Evolutionary conservation across 2,888 invertebrate genomes (phyloP).

Genomic region (Silvanus unidentatus): DNA sequence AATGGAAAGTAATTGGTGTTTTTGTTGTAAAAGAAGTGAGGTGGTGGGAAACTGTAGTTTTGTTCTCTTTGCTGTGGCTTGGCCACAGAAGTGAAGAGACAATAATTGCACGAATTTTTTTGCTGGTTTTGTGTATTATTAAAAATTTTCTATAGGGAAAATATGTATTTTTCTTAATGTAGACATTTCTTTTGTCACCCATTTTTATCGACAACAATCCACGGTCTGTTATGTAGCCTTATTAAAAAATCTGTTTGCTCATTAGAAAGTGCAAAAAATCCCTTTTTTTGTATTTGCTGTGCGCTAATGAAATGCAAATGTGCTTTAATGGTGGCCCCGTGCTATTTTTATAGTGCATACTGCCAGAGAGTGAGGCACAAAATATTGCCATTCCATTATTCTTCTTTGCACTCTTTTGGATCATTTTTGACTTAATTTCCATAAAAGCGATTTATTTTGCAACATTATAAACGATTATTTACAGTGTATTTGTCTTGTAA

Average conservation of each 20-base stretch:
- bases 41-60: no score
- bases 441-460: no score
- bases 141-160: background rate
- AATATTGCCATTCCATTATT: slow-evolving; percentile 3
- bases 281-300: slow-evolving; percentile 21
- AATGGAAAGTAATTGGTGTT: slow-evolving; percentile 1
- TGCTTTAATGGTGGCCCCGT: slow-evolving; percentile 17
- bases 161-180: background rate
- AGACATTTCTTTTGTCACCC: no score
- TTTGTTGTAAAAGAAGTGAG: no score
- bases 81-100: no score
- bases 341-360: background rate
- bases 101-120: background rate
- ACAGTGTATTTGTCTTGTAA: no score
- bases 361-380: background rate
- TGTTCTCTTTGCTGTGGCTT: no score
- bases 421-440: no score
- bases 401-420: no score
- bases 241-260: slow-evolving; percentile 38
- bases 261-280: slow-evolving; percentile 33
- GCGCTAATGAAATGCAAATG: slow-evolving; percentile 35
- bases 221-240: slow-evolving; percentile 26
- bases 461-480: no score
- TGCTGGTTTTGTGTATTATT: background rate
- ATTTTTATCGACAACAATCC: no score